These are phyloP conservation scores for Palaemon carinicauda DNA, from an alignment of 1,140 invertebrate genomes.

Conservation along the genomic window DNA sequence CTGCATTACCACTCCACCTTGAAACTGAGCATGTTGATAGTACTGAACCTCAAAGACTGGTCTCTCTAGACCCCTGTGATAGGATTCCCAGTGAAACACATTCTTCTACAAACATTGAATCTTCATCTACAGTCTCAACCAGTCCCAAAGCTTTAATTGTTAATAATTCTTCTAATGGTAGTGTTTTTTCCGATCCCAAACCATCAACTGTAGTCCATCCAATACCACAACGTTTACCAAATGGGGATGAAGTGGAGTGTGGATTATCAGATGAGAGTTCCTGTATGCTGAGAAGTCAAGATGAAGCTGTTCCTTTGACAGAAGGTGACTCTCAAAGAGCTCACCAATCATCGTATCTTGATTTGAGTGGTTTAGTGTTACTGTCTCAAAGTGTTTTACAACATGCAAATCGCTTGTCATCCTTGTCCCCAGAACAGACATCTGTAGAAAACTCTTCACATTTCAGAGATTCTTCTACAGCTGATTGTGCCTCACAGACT, in stretches of 20 bases:
- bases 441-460: neutral
- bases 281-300: neutral
- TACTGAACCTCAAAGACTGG: neutral
- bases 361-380: conserved; percentile 81
- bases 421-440: neutral
- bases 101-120: neutral
- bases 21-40: neutral
- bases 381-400: conserved; percentile 83
- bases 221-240: neutral
- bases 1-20: neutral
- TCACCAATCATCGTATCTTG: conserved; percentile 61
- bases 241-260: neutral
- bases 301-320: neutral
- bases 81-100: neutral
- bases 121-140: neutral
- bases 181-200: neutral
- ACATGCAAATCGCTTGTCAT: conserved; percentile 66
- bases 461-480: neutral
- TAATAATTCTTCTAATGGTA: neutral
- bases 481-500: conserved; percentile 4
- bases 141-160: neutral
- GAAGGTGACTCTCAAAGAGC: neutral
- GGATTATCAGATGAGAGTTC: too few relatives aligned
- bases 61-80: neutral
- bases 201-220: neutral